These are phyloP conservation scores for Microplitis deprimator DNA, from an alignment of 2,888 invertebrate species.

Conservation along the genomic window DNA sequence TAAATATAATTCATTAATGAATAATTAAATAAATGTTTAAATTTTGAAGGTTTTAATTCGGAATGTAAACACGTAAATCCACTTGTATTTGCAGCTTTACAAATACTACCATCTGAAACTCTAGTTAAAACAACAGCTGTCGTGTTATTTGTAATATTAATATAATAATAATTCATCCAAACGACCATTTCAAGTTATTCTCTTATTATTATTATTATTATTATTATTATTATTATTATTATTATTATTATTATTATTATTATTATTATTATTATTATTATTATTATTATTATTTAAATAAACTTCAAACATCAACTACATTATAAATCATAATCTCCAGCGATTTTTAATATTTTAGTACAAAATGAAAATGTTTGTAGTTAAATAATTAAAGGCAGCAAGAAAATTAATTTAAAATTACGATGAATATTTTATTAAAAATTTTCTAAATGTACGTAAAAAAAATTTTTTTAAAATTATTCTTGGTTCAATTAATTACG, in stretches of 20 bases:
- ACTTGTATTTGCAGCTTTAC: background rate
- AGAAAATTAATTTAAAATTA: no score
- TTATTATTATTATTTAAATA: background rate
- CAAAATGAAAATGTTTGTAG: no score
- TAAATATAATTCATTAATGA: no score
- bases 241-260: background rate
- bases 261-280: background rate
- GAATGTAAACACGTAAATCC: background rate
- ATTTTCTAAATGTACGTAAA: no score
- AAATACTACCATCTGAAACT: background rate
- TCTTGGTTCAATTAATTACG: no score
- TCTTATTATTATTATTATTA: background rate
- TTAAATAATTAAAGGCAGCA: no score
- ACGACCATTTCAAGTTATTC: background rate
- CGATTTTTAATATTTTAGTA: no score
- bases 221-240: background rate
- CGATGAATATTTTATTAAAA: no score
- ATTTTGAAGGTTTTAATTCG: no score
- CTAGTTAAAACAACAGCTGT: background rate
- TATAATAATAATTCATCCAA: background rate
- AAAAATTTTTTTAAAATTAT: no score
- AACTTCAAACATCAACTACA: background rate
- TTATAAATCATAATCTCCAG: no score
- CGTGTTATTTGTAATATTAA: background rate
- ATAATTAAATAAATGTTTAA: no score